A percentile compares a stretch with the other conserved stretches of the same genome.
Conservation (phyloP, 2,797 vertebrate genomes). For the Valencia hispanica region DNA sequence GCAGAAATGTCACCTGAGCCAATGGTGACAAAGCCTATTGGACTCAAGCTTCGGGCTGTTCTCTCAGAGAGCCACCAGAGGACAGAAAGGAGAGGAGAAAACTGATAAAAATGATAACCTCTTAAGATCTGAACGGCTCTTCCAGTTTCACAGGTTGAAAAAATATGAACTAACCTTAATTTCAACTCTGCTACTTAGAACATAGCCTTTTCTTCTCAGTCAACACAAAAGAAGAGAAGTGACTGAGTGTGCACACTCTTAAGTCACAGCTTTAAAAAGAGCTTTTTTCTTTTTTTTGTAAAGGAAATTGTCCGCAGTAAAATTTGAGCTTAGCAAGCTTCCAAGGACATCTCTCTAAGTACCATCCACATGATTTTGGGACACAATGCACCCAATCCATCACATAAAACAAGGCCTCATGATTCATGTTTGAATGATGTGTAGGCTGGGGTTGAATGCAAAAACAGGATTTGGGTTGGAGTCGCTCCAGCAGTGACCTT, state of each 20-base stretch:
- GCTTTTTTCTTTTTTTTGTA: not conserved
- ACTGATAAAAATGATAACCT: conserved; percentile 49
- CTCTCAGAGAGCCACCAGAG: conserved; percentile 15
- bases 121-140: conserved; percentile 11
- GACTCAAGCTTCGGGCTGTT: conserved; percentile 50
- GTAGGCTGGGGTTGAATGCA: conserved; percentile 15
- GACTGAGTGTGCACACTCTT: not conserved
- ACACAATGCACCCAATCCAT: conserved; percentile 1
- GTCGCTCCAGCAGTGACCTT: not conserved
- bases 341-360: conserved; percentile 14
- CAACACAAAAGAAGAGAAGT: not conserved
- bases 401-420: not conserved
- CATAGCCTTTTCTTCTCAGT: not conserved
- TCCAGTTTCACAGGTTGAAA: conserved; percentile 7
- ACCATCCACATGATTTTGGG: not conserved
- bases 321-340: conserved; percentile 4
- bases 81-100: not conserved
- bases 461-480: not conserved
- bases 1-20: conserved; percentile 75
- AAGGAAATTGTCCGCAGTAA: conserved; percentile 2
- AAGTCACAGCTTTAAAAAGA: not conserved
- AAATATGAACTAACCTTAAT: not conserved
- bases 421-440: conserved; percentile 11
- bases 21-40: conserved; percentile 70
- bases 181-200: not conserved